Evolutionary conservation across 2,113 vertebrate species (phyloP), one percentile per base, ranked within the genome.

Genomic region (Lophius piscatorius): DNA sequence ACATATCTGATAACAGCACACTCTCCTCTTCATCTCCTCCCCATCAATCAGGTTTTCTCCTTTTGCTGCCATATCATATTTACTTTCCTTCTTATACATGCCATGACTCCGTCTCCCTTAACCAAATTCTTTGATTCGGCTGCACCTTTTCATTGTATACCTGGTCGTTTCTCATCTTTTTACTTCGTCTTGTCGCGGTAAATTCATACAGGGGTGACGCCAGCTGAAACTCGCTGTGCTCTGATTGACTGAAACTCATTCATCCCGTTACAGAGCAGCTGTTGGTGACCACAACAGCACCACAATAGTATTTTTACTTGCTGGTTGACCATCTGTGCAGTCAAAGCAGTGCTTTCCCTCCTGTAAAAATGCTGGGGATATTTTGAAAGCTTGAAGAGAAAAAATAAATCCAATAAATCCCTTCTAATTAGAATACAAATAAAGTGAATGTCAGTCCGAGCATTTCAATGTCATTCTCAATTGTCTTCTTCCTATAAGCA

Each of bases 161-260:
- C 59, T 44, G 49, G 36, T 62, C 70, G 54, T 17, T 59, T 55
- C 58, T 49, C 35, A 10, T 38, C 36, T 33, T 20, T 24, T 29
- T 18, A 22, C 62, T 74, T 44, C 14, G 62, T 65, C 58, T 75
- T 54, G 52, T 34, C 18, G 35, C 29, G 22, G 42, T 2, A 67
- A 49, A 73, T 40, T 70, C 60, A 47, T 39, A 41, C 21, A 3
- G 16, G 39, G 38, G 23, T 38, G 49, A 36, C 22, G 52, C 64
- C 18, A 38, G 47, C 17, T 29, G 36, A 28, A 69, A 57, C 59
- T 63, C 9, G 29, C 17, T 18, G 33, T 24, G 18, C 51, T 72
- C 41, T 67, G 40, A 72, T 5, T 31, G 45, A 65, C 67, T 65
- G 75, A 61, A 58, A 64, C 36, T 10, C 67, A 65, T 82, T 40